These are phyloP conservation scores for Oeneis ivallda DNA, from an alignment of 2,888 invertebrate genomes.

Conservation along the genomic window DNA sequence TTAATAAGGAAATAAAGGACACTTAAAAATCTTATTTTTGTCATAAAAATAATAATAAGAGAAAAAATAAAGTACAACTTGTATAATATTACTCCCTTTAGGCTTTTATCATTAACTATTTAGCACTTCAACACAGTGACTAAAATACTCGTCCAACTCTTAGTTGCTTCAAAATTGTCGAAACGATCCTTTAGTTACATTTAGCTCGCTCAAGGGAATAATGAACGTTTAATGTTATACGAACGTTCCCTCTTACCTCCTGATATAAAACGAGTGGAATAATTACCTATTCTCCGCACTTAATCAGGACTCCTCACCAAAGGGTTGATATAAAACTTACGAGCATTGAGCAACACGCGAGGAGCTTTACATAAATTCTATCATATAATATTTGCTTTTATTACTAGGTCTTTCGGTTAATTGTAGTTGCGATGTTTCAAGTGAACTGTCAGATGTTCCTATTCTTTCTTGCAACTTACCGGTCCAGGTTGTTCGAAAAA, in stretches of 20 bases:
- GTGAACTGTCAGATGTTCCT: too few relatives aligned
- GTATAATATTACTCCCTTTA: not conserved
- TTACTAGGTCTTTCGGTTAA: not conserved
- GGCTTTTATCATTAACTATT: not conserved
- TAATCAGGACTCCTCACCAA: slow-evolving; percentile 7
- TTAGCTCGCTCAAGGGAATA: slow-evolving; percentile 16
- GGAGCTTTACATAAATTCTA: not conserved
- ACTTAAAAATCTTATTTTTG: too few relatives aligned
- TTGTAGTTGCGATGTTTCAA: too few relatives aligned
- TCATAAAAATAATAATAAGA: not conserved
- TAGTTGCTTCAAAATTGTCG: slow-evolving; percentile 17
- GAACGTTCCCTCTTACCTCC: slow-evolving; percentile 8
- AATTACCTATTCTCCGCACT: slow-evolving; percentile 2
- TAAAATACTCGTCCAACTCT: slow-evolving; percentile 2
- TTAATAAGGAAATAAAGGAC: not conserved
- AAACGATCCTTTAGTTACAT: slow-evolving; percentile 16
- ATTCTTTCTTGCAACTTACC: too few relatives aligned
- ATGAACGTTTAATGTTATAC: slow-evolving; percentile 18
- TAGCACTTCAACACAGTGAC: not conserved
- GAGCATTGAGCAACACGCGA: not conserved
- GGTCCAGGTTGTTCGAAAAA: too few relatives aligned
- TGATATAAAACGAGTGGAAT: slow-evolving; percentile 12
- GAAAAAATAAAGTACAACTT: not conserved
- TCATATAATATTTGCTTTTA: not conserved
- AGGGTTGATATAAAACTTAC: not conserved